Evolutionary conservation across 2,888 invertebrate species (phyloP).

Genomic region (Gymnocheta viridis): DNA sequence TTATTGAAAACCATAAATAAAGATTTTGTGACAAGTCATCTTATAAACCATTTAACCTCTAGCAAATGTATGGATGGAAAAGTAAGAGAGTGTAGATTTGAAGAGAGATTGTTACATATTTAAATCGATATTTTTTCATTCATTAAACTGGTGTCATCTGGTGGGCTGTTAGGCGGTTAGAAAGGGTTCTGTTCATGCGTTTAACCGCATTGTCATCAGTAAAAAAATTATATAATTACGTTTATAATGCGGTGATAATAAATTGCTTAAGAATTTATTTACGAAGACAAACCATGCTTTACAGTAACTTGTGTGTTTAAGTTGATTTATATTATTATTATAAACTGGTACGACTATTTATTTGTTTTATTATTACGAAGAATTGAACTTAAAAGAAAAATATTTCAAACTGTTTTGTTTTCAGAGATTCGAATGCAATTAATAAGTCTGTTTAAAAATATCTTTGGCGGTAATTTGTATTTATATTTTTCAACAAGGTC

Average conservation of each 20-base stretch:
- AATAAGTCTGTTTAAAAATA: too few relatives aligned
- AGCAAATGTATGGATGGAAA: not conserved
- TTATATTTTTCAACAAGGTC: too few relatives aligned
- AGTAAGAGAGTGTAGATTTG: not conserved
- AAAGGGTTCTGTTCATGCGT: slow-evolving; percentile 18
- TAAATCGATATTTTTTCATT: slow-evolving; percentile 5
- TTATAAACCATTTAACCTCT: slow-evolving; percentile 64
- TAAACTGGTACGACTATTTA: too few relatives aligned
- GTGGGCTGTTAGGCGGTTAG: not conserved
- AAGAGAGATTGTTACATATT: slow-evolving; percentile 16
- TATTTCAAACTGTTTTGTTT: too few relatives aligned
- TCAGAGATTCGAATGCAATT: too few relatives aligned
- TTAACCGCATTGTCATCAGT: slow-evolving; percentile 62
- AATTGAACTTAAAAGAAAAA: too few relatives aligned
- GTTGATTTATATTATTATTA: slow-evolving; percentile 26
- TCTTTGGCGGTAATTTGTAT: too few relatives aligned
- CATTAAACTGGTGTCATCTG: slow-evolving; percentile 1
- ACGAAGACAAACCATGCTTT: not conserved
- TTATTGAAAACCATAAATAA: slow-evolving; percentile 80
- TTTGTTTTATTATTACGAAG: too few relatives aligned
- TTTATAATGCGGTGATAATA: slow-evolving; percentile 76
- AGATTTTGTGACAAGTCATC: slow-evolving; percentile 73
- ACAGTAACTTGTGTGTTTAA: not conserved
- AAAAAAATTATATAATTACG: slow-evolving; percentile 56
- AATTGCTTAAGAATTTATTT: slow-evolving; percentile 73